Evolutionary conservation across 1,140 invertebrate genomes (phyloP), one percentile per base, ranked within the genome.

Genomic region (Drosophila punjabiensis): DNA sequence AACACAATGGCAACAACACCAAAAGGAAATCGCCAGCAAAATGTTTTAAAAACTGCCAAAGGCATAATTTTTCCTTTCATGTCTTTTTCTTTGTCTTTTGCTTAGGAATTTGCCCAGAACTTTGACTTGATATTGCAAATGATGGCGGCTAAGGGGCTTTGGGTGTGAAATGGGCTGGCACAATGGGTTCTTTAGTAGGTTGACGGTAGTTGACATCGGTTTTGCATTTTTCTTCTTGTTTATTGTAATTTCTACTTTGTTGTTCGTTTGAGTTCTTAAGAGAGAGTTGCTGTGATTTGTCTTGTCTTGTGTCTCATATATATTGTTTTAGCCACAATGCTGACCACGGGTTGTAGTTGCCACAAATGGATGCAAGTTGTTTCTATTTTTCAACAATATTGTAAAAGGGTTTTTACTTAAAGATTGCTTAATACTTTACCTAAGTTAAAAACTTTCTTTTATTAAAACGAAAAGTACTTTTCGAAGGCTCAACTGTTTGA

Each of bases 11-110:
- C 65, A 76, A 70, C 18, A 71, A 52, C 50, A 66, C 60, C 47
- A 59, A 81, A 64, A 77, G 47, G 56, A 74, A 78, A 78, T 78
- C 76, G 64, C 76, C 75, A 70, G 76, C 64, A 69, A 78, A 78
- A 78, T 78, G 76, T 78, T 74, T 78, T 70, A 63, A 78, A 78
- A 78, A 78, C 50, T 61, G 76, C 76, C 76, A 70, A 50, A 68
- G 75, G 76, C 76, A 69, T 78, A 78, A 78, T 78, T 78, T 78
- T 78, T 60, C 65, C 76, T 78, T 68, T 78, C 76, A 69, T 69
- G 76, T 78, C 56, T 69, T 76, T 59, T 39, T 59, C 62, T 76
- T 76, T 59, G 73, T 77, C 73, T 76, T 77, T 67, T 66, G 71
- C 75, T 77, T 48, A 77, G 75, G 75, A 78, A 78, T 78, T 68